Conservation (phyloP, 2,888 invertebrate genomes). For the Neoaliturus tenellus region DNA sequence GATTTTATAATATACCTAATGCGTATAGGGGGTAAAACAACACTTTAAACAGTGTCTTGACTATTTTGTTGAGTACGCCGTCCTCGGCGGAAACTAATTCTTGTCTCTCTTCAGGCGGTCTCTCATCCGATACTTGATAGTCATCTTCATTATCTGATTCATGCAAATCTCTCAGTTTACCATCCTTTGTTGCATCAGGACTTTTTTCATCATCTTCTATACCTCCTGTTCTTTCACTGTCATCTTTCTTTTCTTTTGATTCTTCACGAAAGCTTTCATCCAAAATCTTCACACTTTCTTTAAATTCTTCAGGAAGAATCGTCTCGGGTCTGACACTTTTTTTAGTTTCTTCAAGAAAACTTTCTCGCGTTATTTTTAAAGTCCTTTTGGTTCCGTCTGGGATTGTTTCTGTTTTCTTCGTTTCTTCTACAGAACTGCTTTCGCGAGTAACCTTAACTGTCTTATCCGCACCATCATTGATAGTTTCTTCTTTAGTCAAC, state of each 20-base stretch:
- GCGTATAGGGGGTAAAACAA: slow-evolving; percentile 16
- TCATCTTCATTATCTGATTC: slow-evolving; percentile 43
- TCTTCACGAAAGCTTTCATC: slow-evolving; percentile 15
- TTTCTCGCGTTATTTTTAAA: slow-evolving; percentile 27
- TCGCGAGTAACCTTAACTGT: slow-evolving; percentile 7
- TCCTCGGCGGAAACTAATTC: slow-evolving; percentile 6
- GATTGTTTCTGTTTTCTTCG: slow-evolving; percentile 22
- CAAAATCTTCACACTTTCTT: slow-evolving; percentile 19
- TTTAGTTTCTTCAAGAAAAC: slow-evolving; percentile 24
- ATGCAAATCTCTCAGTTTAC: slow-evolving; percentile 2
- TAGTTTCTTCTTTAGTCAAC: background rate
- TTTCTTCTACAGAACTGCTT: slow-evolving; percentile 26
- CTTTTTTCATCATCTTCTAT: background rate
- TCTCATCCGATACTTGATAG: background rate
- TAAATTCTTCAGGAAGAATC: background rate
- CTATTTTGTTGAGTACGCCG: background rate
- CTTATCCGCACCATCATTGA: background rate
- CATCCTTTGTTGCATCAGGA: background rate
- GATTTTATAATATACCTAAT: background rate
- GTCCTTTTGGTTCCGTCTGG: slow-evolving; percentile 18
- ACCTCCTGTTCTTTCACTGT: background rate
- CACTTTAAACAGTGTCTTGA: background rate
- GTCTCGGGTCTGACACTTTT: slow-evolving; percentile 13
- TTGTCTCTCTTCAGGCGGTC: background rate
- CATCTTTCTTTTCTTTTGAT: slow-evolving; percentile 11